Base-by-base conservation (phyloP, 2,113 vertebrate genomes). In the Sceloporus undulatus region DNA sequence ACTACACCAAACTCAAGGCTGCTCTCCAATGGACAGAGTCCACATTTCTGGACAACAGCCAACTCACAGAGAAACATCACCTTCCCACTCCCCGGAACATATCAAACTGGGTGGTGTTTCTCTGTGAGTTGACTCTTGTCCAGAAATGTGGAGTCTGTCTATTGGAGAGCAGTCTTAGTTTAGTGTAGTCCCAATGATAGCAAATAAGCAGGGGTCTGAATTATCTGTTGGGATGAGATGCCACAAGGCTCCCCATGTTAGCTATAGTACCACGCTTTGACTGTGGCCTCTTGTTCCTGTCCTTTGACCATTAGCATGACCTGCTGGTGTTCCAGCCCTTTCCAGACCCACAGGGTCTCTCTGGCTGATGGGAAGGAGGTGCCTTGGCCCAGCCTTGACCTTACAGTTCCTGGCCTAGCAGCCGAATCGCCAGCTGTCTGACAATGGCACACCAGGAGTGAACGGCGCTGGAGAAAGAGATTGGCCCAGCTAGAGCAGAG, bases 341-440 rank as follows among this genome's bases (percentile, higher is more conserved):
- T 78, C 81, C 82, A 85, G 83, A 88, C 80, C 80, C 29, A 85
- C 29, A 66, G 70, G 87, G 83, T 74, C 77, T 81, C 18, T 62
- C 77, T 82, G 68, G 77, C n/a, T 80, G 68, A 74, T 85, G 88
- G 77, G 71, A 79, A 86, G 54, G 82, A 82, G 18, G 66, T 79
- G 75, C 81, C 48, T 85, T 79, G 86, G 86, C 83, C 88, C 7
- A 38, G 81, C 4, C 80, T 93, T 81, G 91, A 87, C 89, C 91
- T 92, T 73, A 90, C 71, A 82, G 88, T 7, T 78, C 94, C 90
- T 86, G 89, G 92, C 92, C 90, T 92, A 93, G 92, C 10, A 29
- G 90, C 87, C 59, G 68, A 54, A 76, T 83, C 87, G 77, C 81
- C 95, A 86, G 90, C 89, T 91, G 83, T 92, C 40, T 2, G 91